Percentiles rank a stretch among this genome's conserved stretches.
Evolutionary conservation across 2,888 invertebrate genomes (phyloP).

Genomic region (Tholera decimalis): DNA sequence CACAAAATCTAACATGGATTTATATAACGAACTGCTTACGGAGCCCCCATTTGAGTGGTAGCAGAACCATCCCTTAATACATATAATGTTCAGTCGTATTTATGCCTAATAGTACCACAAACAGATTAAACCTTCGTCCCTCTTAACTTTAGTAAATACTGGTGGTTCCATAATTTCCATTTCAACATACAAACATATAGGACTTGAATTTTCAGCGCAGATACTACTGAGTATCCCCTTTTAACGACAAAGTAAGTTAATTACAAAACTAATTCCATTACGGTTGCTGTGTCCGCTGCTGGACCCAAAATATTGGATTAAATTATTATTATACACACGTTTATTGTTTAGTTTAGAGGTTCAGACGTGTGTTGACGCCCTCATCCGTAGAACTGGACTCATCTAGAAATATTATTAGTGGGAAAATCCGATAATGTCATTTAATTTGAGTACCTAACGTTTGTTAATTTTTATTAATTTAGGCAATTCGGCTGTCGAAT

Average conservation of each 20-base stretch:
- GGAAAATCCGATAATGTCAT: constrained; percentile 45
- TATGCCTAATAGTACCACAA: constrained; percentile 67
- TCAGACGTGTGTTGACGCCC: constrained; percentile 57
- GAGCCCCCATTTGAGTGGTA: constrained; percentile 48
- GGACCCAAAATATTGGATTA: constrained; percentile 72
- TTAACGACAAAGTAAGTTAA: constrained; percentile 82
- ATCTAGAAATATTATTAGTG: constrained; percentile 40
- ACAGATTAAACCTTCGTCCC: constrained; percentile 70
- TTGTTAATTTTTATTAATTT: background rate
- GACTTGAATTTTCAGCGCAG: constrained; percentile 79
- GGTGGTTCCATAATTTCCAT: constrained; percentile 67
- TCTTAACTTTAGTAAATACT: constrained; percentile 69
- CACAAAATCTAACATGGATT: constrained; percentile 55
- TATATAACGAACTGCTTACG: constrained; percentile 45
- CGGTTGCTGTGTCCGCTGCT: constrained; percentile 69
- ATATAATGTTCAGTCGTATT: constrained; percentile 66
- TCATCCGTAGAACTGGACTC: constrained; percentile 39
- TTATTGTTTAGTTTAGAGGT: constrained; percentile 66
- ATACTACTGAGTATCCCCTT: constrained; percentile 78
- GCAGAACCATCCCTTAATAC: constrained; percentile 56
- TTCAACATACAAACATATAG: constrained; percentile 69
- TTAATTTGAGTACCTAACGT: constrained; percentile 53
- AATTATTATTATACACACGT: constrained; percentile 66
- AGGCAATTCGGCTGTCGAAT: background rate
- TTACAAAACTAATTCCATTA: constrained; percentile 85